Evolutionary conservation across 2,888 invertebrate genomes (phyloP).

Genomic region (Hirtodrosophila duncani): DNA sequence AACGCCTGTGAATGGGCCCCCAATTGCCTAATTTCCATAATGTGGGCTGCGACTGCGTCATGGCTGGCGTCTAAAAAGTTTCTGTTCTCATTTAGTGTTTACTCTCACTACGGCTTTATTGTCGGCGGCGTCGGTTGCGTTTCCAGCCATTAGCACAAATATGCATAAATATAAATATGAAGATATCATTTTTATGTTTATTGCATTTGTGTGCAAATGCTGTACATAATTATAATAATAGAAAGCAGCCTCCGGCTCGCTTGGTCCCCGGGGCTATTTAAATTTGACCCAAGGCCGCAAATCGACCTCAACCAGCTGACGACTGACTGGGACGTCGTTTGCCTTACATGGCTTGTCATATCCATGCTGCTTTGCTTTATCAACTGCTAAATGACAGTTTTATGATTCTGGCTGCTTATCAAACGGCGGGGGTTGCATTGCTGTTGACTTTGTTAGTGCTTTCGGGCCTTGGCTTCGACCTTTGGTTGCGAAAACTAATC

Average conservation of each 20-base stretch:
- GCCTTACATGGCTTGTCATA: slow-evolving; percentile 18
- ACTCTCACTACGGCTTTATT: slow-evolving; percentile 20
- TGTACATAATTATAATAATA: slow-evolving; percentile 13
- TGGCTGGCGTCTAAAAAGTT: slow-evolving; percentile 45
- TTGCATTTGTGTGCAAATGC: slow-evolving; percentile 27
- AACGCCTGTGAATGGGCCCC: slow-evolving; percentile 28
- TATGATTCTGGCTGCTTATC: slow-evolving; percentile 32
- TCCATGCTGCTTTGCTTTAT: slow-evolving; percentile 38
- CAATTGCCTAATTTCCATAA: slow-evolving; percentile 43
- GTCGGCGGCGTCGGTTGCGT: slow-evolving; percentile 7
- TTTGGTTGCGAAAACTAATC: slow-evolving; percentile 43
- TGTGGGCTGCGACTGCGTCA: slow-evolving; percentile 28
- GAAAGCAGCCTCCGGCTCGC: not conserved
- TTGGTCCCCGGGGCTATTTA: not conserved
- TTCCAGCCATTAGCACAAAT: slow-evolving; percentile 44
- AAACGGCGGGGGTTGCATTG: not conserved
- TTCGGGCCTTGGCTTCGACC: slow-evolving; percentile 21
- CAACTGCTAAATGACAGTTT: slow-evolving; percentile 46
- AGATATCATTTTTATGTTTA: slow-evolving; percentile 50
- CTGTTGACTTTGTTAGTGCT: slow-evolving; percentile 16
- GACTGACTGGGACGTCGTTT: slow-evolving; percentile 1
- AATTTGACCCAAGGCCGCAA: not conserved
- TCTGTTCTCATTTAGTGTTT: slow-evolving; percentile 10
- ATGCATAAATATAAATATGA: slow-evolving; percentile 36
- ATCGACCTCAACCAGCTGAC: not conserved